Conservation (phyloP, 2,113 vertebrate species). For the Poeciliopsis occidentalis region DNA sequence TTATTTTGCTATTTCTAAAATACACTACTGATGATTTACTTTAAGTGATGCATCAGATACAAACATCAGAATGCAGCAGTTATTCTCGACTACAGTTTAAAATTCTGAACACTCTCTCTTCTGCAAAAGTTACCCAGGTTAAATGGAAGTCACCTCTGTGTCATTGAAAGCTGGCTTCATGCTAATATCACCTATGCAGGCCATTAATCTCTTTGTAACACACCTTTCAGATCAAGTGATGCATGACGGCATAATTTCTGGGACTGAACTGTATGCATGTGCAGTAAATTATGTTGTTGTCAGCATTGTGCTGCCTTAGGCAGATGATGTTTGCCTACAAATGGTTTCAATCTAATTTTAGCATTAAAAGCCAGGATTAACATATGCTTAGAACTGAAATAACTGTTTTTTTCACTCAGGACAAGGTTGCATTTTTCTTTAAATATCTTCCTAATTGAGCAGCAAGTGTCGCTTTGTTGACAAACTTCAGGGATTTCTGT, state of each 20-base stretch:
- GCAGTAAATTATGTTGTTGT: conserved; percentile 7
- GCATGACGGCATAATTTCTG: neutral
- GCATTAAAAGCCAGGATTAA: neutral
- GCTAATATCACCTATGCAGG: neutral
- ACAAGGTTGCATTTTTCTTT: neutral
- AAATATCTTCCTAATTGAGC: neutral
- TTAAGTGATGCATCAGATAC: neutral
- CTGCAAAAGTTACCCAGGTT: neutral
- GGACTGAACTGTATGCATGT: neutral
- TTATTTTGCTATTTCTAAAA: too few species aligned
- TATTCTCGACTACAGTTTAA: neutral
- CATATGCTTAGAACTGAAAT: neutral
- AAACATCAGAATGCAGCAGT: neutral
- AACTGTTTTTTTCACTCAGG: neutral
- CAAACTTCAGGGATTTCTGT: neutral
- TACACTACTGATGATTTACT: too few species aligned
- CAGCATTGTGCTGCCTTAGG: neutral
- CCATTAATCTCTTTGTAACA: neutral
- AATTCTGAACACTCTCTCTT: neutral
- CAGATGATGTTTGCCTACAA: conserved; percentile 8
- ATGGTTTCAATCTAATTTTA: neutral
- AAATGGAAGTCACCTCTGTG: neutral
- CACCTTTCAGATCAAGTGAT: conserved; percentile 12
- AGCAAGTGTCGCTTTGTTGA: conserved; percentile 4
- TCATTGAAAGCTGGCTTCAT: neutral